Evolutionary conservation across 2,113 vertebrate species (phyloP).

Genomic region (Gavia stellata): DNA sequence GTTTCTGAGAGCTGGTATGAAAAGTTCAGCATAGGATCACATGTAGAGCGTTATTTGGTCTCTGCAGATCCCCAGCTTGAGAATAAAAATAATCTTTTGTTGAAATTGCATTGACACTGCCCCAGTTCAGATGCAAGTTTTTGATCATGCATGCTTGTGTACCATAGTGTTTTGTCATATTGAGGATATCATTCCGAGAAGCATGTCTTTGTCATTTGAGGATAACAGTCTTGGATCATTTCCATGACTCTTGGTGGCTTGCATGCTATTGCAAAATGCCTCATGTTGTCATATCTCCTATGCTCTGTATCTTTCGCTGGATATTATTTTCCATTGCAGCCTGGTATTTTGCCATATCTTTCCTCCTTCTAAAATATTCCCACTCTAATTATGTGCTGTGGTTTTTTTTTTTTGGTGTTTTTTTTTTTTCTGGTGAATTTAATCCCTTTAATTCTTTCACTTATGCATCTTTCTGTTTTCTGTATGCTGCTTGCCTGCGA

Average conservation of each 20-base stretch:
- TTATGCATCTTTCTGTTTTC: background rate
- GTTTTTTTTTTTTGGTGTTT: background rate
- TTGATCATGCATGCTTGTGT: background rate
- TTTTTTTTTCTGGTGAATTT: background rate
- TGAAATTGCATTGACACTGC: background rate
- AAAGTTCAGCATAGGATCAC: background rate
- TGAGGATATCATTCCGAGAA: background rate
- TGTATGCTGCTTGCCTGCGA: background rate
- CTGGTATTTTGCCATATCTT: slow-evolving; percentile 9
- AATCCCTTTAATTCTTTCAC: background rate
- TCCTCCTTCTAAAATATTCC: background rate
- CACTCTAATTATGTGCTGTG: background rate
- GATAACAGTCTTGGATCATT: slow-evolving; percentile 21
- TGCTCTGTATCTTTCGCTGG: background rate
- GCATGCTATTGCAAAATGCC: background rate
- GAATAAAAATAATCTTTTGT: background rate
- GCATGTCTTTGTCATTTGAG: slow-evolving; percentile 22
- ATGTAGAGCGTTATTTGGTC: background rate
- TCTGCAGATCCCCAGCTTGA: background rate
- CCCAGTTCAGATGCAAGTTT: background rate
- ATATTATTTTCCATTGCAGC: background rate
- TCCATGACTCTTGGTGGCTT: slow-evolving; percentile 23
- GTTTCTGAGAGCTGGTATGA: background rate
- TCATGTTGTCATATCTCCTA: background rate
- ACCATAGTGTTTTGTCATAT: background rate